Evolutionary conservation across 2,113 vertebrate genomes (phyloP).

Genomic region (Pseudorectes ferrugineus): DNA sequence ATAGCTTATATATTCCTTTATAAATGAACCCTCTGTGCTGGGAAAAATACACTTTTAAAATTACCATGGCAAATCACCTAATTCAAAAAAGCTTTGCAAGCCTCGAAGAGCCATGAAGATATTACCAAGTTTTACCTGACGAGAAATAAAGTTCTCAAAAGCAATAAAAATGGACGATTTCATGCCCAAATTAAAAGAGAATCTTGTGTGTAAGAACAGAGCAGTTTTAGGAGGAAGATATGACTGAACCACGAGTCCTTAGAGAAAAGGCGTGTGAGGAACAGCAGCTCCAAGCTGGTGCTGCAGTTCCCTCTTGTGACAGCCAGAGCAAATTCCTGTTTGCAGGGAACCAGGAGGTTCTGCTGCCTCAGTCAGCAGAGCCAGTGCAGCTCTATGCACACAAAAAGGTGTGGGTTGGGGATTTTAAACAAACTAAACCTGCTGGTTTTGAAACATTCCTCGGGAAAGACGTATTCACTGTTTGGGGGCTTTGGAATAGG

Average conservation of each 20-base stretch:
- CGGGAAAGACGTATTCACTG: accelerated
- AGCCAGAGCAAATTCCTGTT: neutral
- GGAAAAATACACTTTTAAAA: neutral
- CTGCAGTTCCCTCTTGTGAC: conserved; percentile 41
- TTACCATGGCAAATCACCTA: neutral
- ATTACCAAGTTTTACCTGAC: neutral
- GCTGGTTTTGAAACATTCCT: neutral
- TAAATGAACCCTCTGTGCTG: neutral
- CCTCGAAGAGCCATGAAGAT: neutral
- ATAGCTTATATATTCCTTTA: neutral
- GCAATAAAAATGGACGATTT: neutral
- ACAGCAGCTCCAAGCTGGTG: neutral
- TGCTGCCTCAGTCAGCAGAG: accelerated
- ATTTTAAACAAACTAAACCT: neutral
- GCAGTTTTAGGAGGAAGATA: neutral
- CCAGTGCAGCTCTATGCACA: accelerated
- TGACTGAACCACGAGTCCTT: neutral
- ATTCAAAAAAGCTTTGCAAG: neutral
- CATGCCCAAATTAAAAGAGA: neutral
- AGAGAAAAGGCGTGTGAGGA: neutral
- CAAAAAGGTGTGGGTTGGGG: accelerated
- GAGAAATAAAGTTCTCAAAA: neutral
- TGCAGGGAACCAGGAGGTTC: neutral
- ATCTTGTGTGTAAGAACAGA: neutral
- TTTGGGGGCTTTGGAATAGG: neutral